Base-by-base conservation (phyloP, 1,140 invertebrate species). In the Drosophila santomea region DNA sequence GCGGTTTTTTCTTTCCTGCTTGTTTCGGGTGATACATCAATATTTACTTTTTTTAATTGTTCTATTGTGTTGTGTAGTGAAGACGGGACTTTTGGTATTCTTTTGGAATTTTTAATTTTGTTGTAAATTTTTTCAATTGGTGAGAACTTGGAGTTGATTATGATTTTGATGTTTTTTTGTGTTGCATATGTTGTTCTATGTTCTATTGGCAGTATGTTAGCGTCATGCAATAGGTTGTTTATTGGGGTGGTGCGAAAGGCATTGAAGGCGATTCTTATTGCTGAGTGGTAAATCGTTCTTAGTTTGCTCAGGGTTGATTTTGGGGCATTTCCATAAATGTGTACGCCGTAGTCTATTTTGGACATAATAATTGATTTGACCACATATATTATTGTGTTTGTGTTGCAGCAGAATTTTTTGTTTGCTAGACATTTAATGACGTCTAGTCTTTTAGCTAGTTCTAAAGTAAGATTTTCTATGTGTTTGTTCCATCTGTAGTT, bases 301-400 rank as follows among this genome's bases (percentile, higher is more conserved):
- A n/a, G n/a, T n/a, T n/a, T n/a, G n/a, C n/a, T n/a, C n/a, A 57
- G 55, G 15, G 2, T 6, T 25, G 55, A 57, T 15, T 58, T 58
- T 4, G 41, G 43, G n/a, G 56, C 56, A 2, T 58, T 58, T 4
- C 56, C 43, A 7, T 58, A 47, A 8, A 58, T 7, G 7, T 58
- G 15, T 44, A 58, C 45, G 32, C 43, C 56, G 10, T 36, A 58
- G 11, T 58, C 56, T 4, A 58, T 20, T 45, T 58, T 58, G 7
- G 56, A 0, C 56, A 58, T 58, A 1, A 45, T 32, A 35, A 56
- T 56, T 1, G 54, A 3, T 56, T 56, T 56, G 17, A 47, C 6
- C 28, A 58, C 56, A 14, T 36, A 58, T 12, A 58, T 20, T 20
- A 20, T 20, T 20, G 20, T 20, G 20, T 20, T 20, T 20, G 20